Conservation (phyloP, 2,888 invertebrate genomes). For the Pollenia angustigena region DNA sequence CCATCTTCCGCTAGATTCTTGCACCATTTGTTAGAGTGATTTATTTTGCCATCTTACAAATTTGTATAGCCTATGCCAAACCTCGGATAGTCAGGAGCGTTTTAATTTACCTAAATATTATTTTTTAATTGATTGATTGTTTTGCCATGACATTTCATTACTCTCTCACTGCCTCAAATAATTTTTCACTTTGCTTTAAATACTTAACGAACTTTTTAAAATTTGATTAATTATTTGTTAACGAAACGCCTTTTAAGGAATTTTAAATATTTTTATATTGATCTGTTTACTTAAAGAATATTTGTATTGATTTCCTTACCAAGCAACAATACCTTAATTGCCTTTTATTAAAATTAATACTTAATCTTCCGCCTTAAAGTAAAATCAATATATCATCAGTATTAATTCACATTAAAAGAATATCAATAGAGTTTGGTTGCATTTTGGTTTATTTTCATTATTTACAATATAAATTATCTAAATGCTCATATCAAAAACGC, state of each 20-base stretch:
- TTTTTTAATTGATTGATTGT: constrained; percentile 40
- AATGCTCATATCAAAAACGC: constrained; percentile 79
- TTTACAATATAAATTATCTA: constrained; percentile 76
- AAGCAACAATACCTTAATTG: constrained; percentile 49
- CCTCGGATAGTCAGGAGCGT: too few relatives aligned
- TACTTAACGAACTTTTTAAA: not conserved
- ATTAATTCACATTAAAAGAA: constrained; percentile 12
- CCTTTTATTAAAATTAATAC: constrained; percentile 48
- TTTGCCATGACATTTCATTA: constrained; percentile 49
- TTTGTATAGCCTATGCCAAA: too few relatives aligned
- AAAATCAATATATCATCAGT: constrained; percentile 17
- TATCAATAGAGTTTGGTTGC: constrained; percentile 46
- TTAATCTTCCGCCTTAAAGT: not conserved
- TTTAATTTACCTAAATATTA: too few relatives aligned
- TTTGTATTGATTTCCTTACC: constrained; percentile 22
- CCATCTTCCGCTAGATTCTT: too few relatives aligned
- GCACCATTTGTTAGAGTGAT: too few relatives aligned
- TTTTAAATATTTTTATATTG: constrained; percentile 26
- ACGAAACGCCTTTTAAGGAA: constrained; percentile 24
- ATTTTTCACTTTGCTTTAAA: not conserved
- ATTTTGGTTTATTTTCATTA: constrained; percentile 27
- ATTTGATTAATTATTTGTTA: constrained; percentile 41
- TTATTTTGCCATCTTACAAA: too few relatives aligned
- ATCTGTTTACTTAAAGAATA: not conserved
- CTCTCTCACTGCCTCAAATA: constrained; percentile 14